Conservation (phyloP, 2,888 invertebrate species). For the Clivina fossor region DNA sequence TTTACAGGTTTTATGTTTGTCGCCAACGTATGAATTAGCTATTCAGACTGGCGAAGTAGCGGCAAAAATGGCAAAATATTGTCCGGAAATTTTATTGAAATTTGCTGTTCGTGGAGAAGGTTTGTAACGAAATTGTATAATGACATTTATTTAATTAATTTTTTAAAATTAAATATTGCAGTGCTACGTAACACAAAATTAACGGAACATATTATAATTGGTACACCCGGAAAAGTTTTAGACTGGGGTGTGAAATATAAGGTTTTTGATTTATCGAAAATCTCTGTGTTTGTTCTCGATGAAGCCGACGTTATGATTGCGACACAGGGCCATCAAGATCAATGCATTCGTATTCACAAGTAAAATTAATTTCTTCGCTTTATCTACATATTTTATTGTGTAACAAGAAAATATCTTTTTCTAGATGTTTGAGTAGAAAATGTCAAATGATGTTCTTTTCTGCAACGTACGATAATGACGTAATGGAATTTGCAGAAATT, state of each 20-base stretch:
- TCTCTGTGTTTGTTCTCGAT: slow-evolving; percentile 95
- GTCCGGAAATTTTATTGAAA: slow-evolving; percentile 84
- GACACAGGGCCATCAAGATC: slow-evolving; percentile 96
- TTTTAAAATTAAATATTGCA: no score
- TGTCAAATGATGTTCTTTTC: slow-evolving; percentile 99
- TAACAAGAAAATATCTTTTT: slow-evolving; percentile 20
- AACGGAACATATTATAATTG: slow-evolving; percentile 90
- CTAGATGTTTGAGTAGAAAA: slow-evolving; percentile 63
- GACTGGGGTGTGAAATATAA: slow-evolving; percentile 90
- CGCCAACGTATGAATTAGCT: slow-evolving; percentile 97
- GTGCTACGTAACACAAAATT: slow-evolving; percentile 72
- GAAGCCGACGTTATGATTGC: slow-evolving; percentile 99
- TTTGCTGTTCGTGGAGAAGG: slow-evolving; percentile 95
- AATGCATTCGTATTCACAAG: slow-evolving; percentile 94
- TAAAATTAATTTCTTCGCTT: slow-evolving; percentile 48
- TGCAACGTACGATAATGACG: slow-evolving; percentile 91
- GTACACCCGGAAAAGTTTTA: slow-evolving; percentile 95
- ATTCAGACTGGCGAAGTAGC: slow-evolving; percentile 98
- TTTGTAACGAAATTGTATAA: no score
- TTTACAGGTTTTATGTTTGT: slow-evolving; percentile 85
- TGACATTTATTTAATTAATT: no score
- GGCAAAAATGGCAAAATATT: slow-evolving; percentile 91
- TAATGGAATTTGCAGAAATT: slow-evolving; percentile 95
- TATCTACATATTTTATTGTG: slow-evolving; percentile 14
- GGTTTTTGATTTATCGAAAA: slow-evolving; percentile 82